Evolutionary conservation across 2,113 vertebrate species (phyloP), one percentile per base, ranked within the genome.

Genomic region (Sylvilagus bachmani): DNA sequence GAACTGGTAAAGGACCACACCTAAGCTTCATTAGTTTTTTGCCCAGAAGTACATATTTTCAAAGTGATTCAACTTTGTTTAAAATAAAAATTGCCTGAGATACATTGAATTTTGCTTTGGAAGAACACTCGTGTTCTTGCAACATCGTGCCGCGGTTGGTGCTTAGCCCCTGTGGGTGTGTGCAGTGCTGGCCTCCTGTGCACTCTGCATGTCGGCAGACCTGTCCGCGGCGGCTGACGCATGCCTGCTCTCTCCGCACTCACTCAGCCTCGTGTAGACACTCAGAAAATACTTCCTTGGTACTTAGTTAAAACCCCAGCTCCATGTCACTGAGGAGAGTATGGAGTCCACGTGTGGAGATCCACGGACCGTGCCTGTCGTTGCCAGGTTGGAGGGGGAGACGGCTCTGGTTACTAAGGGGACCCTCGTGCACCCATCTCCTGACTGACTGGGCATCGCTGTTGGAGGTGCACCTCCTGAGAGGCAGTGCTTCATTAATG

Each of bases 21-120:
- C 74, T 84, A 90, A 91, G 12, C 1, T 78, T 83, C 16, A 25
- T 66, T 91, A 86, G 71, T n/a, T 73, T 77, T 91, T 91, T 83
- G 33, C 38, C 24, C 80, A 81, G 19, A 77, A 66, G 51, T 44
- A 44, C 44, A 7, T 85, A 53, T 86, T 95, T 91, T 91, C 66
- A 58, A n/a, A 86, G n/a, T 69, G 14, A 13, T 49, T 33, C 67
- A 14, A 22, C 69, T 66, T 89, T 86, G 4, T 90, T 92, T 36
- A 0, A 62, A 97, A 79, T n/a, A 78, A 86, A 86, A 97, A 97
- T 97, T 98, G 98, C 98, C 98, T 98, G 98, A 98, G 98, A 98
- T 97, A 97, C 98, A 97, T 98, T 98, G 91, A 98, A 98, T 98
- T 98, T 98, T 97, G 96, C 96, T 98, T 98, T 97, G 96, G 97